Evolutionary conservation across 2,797 vertebrate species (phyloP), one percentile per base, ranked within the genome.

Genomic region (Monodelphis domestica): DNA sequence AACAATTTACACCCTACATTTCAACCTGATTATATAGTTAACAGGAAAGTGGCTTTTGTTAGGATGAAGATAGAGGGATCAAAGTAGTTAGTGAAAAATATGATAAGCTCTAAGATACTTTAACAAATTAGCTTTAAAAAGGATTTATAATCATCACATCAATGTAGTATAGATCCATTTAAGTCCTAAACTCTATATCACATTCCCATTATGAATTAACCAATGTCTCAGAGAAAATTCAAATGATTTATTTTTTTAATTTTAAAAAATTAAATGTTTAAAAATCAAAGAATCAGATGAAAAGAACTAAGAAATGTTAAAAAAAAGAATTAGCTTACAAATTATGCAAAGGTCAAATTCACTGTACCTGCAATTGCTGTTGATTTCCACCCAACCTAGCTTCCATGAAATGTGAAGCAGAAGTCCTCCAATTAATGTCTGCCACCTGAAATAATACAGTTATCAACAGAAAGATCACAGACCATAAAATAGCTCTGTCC

Each of bases 331-430:
- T 12, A 57, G 33, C 4, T 5, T 24, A 2, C 84, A 29, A 90
- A 30, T 90, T 87, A 63, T 56, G 28, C 17, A 56, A 5, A 91
- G 56, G 53, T 12, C 53, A 29, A 93, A 6, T 45, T 1, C 52
- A 26, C n/a, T 45, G 92, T 98, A 99, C 99, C 99, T 99, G 97
- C 98, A 98, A 96, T 98, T 98, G 94, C 97, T 98, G 96, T 97
- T 99, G 96, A 99, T 98, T 97, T 99, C 99, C 95, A 99, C 98
- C 99, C 98, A 99, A 94, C 99, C 99, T 91, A 99, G 97, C 94
- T 98, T 99, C 98, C 99, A 99, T 14, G 97, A 99, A 63, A 99
- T 87, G 0, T 99, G 98, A 78, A 99, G 99, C 94, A 99, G 97
- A 91, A 99, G 91, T 30, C 99, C 99, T 28, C 99, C 99, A 87